A percentile compares a stretch with the other conserved stretches of the same genome.
phyloP scores from a whole-genome alignment of 2,113 vertebrate species.

The Dasyprocta punctata region DNA sequence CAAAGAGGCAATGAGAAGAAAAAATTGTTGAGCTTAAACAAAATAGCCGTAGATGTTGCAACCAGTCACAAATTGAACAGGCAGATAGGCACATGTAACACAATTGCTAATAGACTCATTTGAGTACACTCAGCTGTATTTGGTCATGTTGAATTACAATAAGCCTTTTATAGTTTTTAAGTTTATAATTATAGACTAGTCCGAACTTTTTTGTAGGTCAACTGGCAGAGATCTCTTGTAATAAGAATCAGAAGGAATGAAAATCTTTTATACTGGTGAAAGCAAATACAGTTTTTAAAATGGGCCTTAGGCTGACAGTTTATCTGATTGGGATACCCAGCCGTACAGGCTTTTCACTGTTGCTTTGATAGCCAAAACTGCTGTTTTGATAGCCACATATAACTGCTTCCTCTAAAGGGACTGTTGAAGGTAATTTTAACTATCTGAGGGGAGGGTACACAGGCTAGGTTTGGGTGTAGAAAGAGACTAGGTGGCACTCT shows the following conservation, averaged over 20 bases:
- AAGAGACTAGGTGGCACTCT: neutral
- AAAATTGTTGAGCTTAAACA: neutral
- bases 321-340: neutral
- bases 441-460: neutral
- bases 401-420: neutral
- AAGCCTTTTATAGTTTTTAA: neutral
- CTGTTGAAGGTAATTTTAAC: neutral
- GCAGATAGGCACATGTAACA: neutral
- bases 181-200: neutral
- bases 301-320: neutral
- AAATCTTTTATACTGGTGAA: neutral
- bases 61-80: neutral
- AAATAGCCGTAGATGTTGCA: neutral
- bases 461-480: neutral
- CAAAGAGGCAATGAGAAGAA: neutral
- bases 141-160: neutral
- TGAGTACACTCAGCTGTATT: neutral
- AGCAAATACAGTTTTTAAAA: neutral
- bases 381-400: neutral
- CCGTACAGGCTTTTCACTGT: neutral
- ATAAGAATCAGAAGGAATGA: neutral
- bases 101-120: neutral
- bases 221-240: neutral
- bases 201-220: neutral
- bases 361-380: neutral